phyloP scores from a whole-genome alignment of 2,888 invertebrate genomes.

The Perithous albicinctus region DNA sequence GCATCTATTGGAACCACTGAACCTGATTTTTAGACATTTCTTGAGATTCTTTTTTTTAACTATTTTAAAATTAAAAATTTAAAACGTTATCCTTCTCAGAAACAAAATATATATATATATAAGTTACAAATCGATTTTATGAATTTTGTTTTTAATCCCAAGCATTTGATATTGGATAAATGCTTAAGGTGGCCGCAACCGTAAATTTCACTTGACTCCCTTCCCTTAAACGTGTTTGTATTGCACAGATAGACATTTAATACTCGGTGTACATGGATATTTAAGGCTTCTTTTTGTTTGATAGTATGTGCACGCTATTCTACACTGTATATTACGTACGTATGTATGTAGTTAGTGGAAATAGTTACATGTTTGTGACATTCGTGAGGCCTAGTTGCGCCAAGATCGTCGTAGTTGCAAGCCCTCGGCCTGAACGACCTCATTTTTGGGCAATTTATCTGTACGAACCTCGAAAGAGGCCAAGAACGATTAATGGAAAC shows the following conservation, averaged over 20 bases:
- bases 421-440: constrained; percentile 61
- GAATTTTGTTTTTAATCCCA: too few species aligned
- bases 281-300: constrained; percentile 34
- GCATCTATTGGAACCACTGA: too few species aligned
- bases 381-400: constrained; percentile 67
- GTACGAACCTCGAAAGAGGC: constrained; percentile 66
- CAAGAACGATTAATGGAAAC: constrained; percentile 66
- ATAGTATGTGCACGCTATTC: constrained; percentile 17
- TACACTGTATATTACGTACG: background rate
- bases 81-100: too few species aligned
- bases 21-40: too few species aligned
- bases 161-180: too few species aligned
- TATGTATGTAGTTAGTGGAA: background rate
- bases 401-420: constrained; percentile 54
- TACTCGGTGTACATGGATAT: background rate
- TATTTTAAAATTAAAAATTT: too few species aligned
- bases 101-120: too few species aligned
- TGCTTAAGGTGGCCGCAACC: too few species aligned
- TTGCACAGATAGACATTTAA: constrained; percentile 39
- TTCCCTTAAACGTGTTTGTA: too few species aligned
- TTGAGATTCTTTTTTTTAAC: too few species aligned
- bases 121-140: too few species aligned
- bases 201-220: too few species aligned
- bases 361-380: constrained; percentile 64
- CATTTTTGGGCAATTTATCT: constrained; percentile 68